phyloP scores from a whole-genome alignment of 2,113 vertebrate species.

The Etia nguti region DNA sequence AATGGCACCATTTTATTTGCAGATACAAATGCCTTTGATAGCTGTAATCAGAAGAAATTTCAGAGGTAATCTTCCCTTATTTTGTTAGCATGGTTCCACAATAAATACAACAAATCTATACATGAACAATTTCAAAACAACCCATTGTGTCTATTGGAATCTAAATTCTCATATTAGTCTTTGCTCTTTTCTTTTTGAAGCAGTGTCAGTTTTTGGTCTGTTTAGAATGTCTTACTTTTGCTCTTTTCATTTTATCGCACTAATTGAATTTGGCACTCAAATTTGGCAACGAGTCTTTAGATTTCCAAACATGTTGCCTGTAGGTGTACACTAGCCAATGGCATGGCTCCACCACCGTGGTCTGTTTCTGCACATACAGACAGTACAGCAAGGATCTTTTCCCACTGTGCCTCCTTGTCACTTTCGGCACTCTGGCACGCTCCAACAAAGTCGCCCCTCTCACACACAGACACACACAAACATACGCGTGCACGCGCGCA shows the following conservation, averaged over 20 bases:
- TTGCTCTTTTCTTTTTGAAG: slow-evolving; percentile 23
- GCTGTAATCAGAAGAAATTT: slow-evolving; percentile 7
- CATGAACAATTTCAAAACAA: not conserved
- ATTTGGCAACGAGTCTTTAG: slow-evolving; percentile 44
- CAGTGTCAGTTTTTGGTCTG: not conserved
- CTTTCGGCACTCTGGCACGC: slow-evolving; percentile 59
- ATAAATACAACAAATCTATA: not conserved
- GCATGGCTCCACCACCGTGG: slow-evolving; percentile 42
- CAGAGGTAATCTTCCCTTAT: slow-evolving; percentile 20
- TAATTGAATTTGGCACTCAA: slow-evolving; percentile 57
- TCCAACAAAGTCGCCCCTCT: slow-evolving; percentile 46
- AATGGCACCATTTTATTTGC: not conserved
- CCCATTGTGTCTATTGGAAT: slow-evolving; percentile 3
- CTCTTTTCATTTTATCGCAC: slow-evolving; percentile 60
- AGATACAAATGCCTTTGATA: slow-evolving; percentile 16
- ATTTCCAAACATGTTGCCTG: slow-evolving; percentile 56
- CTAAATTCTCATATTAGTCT: slow-evolving; percentile 1
- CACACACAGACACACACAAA: slow-evolving; percentile 22
- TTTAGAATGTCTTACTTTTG: slow-evolving; percentile 33
- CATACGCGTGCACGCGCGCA: not conserved
- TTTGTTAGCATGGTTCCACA: not conserved
- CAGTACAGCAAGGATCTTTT: slow-evolving; percentile 50
- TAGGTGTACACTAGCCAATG: slow-evolving; percentile 59
- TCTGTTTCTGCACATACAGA: slow-evolving; percentile 50
- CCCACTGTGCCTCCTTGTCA: slow-evolving; percentile 59